A percentile compares a stretch with the other conserved stretches of the same genome.
These are phyloP conservation scores for Anthophora plumipes DNA, from an alignment of 2,888 invertebrate species.

Conservation along the genomic window DNA sequence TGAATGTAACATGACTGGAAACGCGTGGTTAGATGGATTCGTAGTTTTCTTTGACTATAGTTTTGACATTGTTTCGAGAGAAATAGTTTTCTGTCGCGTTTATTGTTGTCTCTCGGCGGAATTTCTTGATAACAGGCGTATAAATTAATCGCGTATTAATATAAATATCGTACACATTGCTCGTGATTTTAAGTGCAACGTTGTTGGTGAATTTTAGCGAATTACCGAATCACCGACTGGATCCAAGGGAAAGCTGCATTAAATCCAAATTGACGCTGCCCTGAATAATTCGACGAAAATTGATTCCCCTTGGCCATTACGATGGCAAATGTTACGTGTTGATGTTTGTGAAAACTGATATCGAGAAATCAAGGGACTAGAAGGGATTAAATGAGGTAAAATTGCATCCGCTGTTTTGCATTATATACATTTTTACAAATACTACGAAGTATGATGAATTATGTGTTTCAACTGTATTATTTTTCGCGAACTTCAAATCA, in stretches of 20 bases:
- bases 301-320: neutral
- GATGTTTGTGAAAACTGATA: too few species aligned
- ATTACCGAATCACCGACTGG: slow-evolving; percentile 13
- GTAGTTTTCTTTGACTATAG: too few species aligned
- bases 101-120: slow-evolving; percentile 31
- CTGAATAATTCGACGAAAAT: slow-evolving; percentile 11
- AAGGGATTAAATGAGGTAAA: too few species aligned
- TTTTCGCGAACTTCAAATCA: too few species aligned
- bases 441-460: too few species aligned
- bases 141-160: slow-evolving; percentile 49
- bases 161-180: slow-evolving; percentile 8
- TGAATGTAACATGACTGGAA: slow-evolving; percentile 27
- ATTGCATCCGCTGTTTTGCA: too few species aligned
- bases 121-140: too few species aligned
- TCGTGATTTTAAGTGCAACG: slow-evolving; percentile 14
- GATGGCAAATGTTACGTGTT: too few species aligned
- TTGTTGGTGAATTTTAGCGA: slow-evolving; percentile 5
- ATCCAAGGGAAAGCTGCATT: slow-evolving; percentile 13
- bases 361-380: too few species aligned
- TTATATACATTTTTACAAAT: too few species aligned
- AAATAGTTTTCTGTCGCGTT: slow-evolving; percentile 26
- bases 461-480: too few species aligned
- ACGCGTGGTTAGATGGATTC: slow-evolving; percentile 12
- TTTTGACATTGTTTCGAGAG: too few species aligned
- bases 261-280: slow-evolving; percentile 16